Conservation (phyloP, 1,140 invertebrate genomes). For the Subanguina moxae region DNA sequence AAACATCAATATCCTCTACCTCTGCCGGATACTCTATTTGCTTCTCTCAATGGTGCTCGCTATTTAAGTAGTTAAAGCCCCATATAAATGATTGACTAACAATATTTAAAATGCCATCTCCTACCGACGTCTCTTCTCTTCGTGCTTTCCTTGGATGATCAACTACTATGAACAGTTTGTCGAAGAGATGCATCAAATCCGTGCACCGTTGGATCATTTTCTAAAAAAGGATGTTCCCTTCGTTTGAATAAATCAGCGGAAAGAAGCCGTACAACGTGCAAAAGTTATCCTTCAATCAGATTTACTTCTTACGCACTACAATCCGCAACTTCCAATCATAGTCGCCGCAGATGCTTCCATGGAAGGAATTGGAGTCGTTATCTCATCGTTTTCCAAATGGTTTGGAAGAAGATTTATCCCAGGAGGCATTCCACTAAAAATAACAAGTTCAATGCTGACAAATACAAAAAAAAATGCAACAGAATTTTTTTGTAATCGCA, state of each 20-base stretch:
- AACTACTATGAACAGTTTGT: conserved; percentile 46
- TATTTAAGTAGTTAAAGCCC: too few relatives aligned
- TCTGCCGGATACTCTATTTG: too few relatives aligned
- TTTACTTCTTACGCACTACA: conserved; percentile 40
- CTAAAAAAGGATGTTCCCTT: conserved; percentile 42
- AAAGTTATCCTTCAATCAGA: conserved; percentile 36
- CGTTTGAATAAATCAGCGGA: conserved; percentile 22
- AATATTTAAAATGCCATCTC: conserved; percentile 36
- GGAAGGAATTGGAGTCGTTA: conserved; percentile 45
- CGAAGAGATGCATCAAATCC: conserved; percentile 16
- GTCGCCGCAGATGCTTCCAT: conserved; percentile 49
- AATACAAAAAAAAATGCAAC: too few relatives aligned
- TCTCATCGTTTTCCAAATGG: conserved; percentile 44
- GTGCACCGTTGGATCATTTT: conserved; percentile 42
- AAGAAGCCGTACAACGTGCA: conserved; percentile 21
- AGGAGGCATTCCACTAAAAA: too few relatives aligned
- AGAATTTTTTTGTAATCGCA: too few relatives aligned
- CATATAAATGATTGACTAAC: too few relatives aligned
- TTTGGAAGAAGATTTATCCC: conserved; percentile 24
- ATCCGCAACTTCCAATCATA: conserved; percentile 36
- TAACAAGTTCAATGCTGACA: too few relatives aligned
- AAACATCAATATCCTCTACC: too few relatives aligned
- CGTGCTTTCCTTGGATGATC: conserved; percentile 48
- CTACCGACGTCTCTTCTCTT: conserved; percentile 26
- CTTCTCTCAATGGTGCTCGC: too few relatives aligned